Conservation (phyloP, 2,888 invertebrate species). For the Chironomus tentans region DNA sequence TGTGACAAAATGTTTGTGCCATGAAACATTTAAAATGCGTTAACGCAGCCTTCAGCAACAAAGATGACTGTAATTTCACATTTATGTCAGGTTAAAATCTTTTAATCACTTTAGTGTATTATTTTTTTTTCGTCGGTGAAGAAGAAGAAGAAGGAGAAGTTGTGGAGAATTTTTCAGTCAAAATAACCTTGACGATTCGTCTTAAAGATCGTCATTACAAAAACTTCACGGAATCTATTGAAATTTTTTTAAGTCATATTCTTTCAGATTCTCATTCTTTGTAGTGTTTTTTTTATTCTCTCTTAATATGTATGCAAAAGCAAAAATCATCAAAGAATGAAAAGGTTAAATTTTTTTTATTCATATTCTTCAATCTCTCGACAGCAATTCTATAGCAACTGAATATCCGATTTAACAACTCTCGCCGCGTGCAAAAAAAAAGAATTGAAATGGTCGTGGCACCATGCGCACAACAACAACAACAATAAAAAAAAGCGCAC, state of each 20-base stretch:
- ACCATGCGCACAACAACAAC: neutral
- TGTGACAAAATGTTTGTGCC: neutral
- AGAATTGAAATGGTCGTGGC: neutral
- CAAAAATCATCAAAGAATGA: neutral
- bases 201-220: constrained; percentile 8
- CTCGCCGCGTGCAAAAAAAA: neutral
- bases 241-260: constrained; percentile 4
- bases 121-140: neutral
- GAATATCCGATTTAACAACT: neutral
- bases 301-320: constrained; percentile 1
- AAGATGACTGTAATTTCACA: neutral
- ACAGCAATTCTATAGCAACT: neutral
- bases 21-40: neutral
- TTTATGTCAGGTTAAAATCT: neutral
- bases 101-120: neutral
- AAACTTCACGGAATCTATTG: constrained; percentile 20
- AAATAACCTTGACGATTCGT: constrained; percentile 19
- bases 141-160: neutral
- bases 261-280: neutral
- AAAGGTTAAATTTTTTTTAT: neutral
- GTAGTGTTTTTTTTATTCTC: neutral
- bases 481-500: neutral
- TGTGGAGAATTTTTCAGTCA: neutral
- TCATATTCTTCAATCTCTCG: no score
- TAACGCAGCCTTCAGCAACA: no score